Evolutionary conservation across 2,888 invertebrate genomes (phyloP), one percentile per base, ranked within the genome.

Genomic region (Sphecodes monilicornis): DNA sequence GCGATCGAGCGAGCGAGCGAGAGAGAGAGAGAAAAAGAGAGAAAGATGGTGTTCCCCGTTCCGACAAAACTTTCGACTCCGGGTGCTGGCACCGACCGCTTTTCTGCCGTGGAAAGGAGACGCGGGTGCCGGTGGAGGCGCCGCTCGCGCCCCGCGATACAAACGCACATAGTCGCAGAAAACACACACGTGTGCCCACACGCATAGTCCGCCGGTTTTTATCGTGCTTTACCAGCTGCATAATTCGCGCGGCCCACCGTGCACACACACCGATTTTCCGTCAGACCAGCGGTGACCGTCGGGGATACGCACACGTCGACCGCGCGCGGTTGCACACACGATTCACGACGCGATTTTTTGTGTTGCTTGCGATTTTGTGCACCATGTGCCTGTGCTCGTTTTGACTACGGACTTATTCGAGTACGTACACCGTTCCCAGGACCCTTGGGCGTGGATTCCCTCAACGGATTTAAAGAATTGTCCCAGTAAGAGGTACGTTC

Each of bases 101-200:
- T 78, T 50, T 57, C 77, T 39, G 68, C 54, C 70, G 74, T 81
- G 69, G 76, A 78, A 77, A 84, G 72, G 54, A 80, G 50, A 32
- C 71, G 32, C 78, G 50, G 72, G 32, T 39, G n/a, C 60, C 78
- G 76, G 71, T 60, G 43, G 84, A 78, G 76, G 84, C 77, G 88
- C 86, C 83, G 71, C 74, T 85, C 36, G 78, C 91, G 85, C 82
- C 73, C 41, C 78, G 57, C 84, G 78, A 78, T 76, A 85, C 83
- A 78, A 69, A 64, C 64, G 32, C 29, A 64, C 32, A 64, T 29
- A 32, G 10, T n/a, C 50, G 50, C 50, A 1, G 22, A 0, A n/a
- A 3, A 50, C 64, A 18, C 18, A 10, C 32, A 64, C 64, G 64
- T 16, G 60, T 60, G 29, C 64, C 18, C 64, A 64, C 64, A 64